A percentile compares a stretch with the other conserved stretches of the same genome.
phyloP scores from a whole-genome alignment of 1,140 invertebrate genomes.

The Drosophila subobscura region DNA sequence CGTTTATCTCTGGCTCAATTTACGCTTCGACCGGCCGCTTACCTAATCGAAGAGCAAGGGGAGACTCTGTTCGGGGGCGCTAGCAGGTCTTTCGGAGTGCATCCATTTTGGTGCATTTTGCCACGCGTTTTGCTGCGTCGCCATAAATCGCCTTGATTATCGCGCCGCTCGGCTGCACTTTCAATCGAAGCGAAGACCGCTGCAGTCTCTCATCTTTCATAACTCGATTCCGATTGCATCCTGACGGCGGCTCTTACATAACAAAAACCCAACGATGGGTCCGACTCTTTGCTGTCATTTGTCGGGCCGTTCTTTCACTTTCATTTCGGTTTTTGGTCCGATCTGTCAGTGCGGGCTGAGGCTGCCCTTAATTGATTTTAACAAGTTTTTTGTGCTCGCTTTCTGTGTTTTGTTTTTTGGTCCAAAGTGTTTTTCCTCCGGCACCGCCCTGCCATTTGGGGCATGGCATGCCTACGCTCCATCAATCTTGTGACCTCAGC shows the following conservation, averaged over 20 bases:
- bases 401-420: conserved; percentile 34
- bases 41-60: conserved; percentile 54
- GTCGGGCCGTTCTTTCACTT: conserved; percentile 63
- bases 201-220: conserved; percentile 52
- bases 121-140: conserved; percentile 60
- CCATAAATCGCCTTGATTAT: conserved; percentile 79
- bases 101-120: conserved; percentile 60
- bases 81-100: conserved; percentile 42
- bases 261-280: conserved; percentile 23
- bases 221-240: conserved; percentile 48
- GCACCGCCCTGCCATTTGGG: conserved; percentile 15
- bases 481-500: conserved; percentile 65
- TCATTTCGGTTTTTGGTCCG: not conserved
- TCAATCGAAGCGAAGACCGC: conserved; percentile 29
- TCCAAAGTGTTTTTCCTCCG: conserved; percentile 46
- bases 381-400: conserved; percentile 53
- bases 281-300: conserved; percentile 49
- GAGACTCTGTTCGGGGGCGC: not conserved
- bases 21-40: conserved; percentile 49
- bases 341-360: not conserved
- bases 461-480: conserved; percentile 28
- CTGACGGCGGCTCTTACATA: conserved; percentile 35
- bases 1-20: conserved; percentile 75
- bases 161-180: conserved; percentile 42
- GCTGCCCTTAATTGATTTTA: conserved; percentile 72